Percentiles rank a stretch among this genome's conserved stretches.
These are phyloP conservation scores for Euura saliciscinereae DNA, from an alignment of 1,140 invertebrate species.

Conservation along the genomic window DNA sequence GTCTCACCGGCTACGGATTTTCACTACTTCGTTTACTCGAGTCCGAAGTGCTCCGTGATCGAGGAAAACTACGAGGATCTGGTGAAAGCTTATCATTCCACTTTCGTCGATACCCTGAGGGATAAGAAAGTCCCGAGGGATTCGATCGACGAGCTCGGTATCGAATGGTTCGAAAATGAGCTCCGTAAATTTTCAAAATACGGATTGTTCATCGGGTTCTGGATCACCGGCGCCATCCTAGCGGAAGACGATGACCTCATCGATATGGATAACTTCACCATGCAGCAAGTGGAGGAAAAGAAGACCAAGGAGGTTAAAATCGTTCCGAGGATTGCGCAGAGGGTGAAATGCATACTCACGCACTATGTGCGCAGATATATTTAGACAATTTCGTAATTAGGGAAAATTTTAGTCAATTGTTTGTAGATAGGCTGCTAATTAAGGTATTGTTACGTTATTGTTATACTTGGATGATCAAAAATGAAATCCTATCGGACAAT, in stretches of 20 bases:
- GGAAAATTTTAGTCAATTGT: too few relatives aligned
- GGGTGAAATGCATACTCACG: slow-evolving; percentile 20
- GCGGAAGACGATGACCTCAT: slow-evolving; percentile 25
- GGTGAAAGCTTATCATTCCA: slow-evolving; percentile 40
- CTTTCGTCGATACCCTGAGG: slow-evolving; percentile 31
- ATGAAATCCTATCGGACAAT: too few relatives aligned
- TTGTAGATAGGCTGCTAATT: too few relatives aligned
- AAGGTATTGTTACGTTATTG: too few relatives aligned
- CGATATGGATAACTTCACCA: slow-evolving; percentile 18
- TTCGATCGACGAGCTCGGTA: slow-evolving; percentile 17
- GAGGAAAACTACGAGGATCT: slow-evolving; percentile 41
- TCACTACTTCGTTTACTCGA: slow-evolving; percentile 49
- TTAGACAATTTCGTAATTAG: neutral
- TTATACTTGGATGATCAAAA: too few relatives aligned
- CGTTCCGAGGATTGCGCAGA: slow-evolving; percentile 11
- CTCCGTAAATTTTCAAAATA: slow-evolving; percentile 34
- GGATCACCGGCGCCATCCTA: slow-evolving; percentile 35
- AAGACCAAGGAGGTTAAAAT: neutral
- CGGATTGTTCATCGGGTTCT: slow-evolving; percentile 37
- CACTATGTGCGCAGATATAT: slow-evolving; percentile 19
- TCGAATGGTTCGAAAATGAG: slow-evolving; percentile 39
- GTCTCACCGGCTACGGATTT: slow-evolving; percentile 43
- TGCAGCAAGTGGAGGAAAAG: slow-evolving; percentile 8
- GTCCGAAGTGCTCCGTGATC: slow-evolving; percentile 37
- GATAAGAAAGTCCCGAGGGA: slow-evolving; percentile 17